Conservation (phyloP, 2,797 vertebrate species). For the Coluber constrictor region DNA sequence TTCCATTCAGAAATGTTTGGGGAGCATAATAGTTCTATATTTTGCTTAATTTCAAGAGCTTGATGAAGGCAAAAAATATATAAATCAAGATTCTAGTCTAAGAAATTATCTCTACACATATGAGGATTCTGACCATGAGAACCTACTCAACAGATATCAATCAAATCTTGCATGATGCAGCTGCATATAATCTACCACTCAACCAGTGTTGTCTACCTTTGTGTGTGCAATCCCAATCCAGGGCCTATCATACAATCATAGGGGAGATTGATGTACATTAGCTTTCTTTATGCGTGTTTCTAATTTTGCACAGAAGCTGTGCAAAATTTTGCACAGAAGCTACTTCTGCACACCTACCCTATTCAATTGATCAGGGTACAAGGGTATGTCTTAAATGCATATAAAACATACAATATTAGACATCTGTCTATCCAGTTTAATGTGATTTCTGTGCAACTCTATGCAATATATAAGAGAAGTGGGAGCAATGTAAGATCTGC, state of each 20-base stretch:
- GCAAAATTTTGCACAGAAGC: background rate
- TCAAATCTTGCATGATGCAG: background rate
- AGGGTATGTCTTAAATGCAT: conserved; percentile 52
- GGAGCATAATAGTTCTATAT: conserved; percentile 42
- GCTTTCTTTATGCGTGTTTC: background rate
- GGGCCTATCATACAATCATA: background rate
- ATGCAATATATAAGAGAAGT: background rate
- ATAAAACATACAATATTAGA: conserved; percentile 41
- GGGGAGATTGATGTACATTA: background rate
- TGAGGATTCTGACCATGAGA: background rate
- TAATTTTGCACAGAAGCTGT: background rate
- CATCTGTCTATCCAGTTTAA: background rate
- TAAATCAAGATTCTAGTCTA: conserved; percentile 40
- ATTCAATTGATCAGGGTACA: background rate
- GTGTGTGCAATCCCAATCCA: background rate
- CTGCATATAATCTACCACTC: background rate
- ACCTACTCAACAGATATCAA: background rate
- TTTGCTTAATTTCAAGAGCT: conserved; percentile 33
- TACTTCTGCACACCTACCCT: background rate
- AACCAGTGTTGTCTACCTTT: background rate
- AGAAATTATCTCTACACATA: background rate
- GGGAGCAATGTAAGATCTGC: background rate
- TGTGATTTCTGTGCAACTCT: conserved; percentile 21
- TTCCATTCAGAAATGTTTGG: conserved; percentile 40
- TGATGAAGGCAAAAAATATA: conserved; percentile 51